Evolutionary conservation across 2,888 invertebrate genomes (phyloP).

Genomic region (Harmothoe impar): DNA sequence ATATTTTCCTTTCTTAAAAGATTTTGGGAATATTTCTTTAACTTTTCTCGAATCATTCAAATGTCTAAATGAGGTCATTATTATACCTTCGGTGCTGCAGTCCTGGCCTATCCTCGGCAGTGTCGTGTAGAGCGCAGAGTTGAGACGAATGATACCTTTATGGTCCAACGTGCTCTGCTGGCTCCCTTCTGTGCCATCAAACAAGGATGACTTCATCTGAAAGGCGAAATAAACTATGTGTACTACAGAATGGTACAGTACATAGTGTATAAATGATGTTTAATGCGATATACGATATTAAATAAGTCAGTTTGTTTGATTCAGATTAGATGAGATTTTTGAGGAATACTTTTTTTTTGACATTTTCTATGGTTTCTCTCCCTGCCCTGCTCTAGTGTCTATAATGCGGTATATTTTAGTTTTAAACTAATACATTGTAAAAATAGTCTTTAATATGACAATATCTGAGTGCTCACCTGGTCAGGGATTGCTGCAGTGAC

Average conservation of each 20-base stretch:
- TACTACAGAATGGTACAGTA: background rate
- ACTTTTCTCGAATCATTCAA: too few relatives aligned
- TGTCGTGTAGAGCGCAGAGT: slow-evolving; percentile 25
- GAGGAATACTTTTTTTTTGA: too few relatives aligned
- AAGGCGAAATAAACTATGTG: background rate
- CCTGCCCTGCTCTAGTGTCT: too few relatives aligned
- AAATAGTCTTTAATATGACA: too few relatives aligned
- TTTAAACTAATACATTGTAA: too few relatives aligned
- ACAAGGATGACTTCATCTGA: slow-evolving; percentile 73
- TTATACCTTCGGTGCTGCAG: background rate
- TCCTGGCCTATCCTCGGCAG: background rate
- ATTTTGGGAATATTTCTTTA: too few relatives aligned
- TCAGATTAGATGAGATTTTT: too few relatives aligned
- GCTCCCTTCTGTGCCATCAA: slow-evolving; percentile 71
- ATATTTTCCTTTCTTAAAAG: too few relatives aligned
- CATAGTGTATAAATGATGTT: too few relatives aligned
- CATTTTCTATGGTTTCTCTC: too few relatives aligned
- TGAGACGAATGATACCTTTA: slow-evolving; percentile 70
- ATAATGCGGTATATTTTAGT: too few relatives aligned
- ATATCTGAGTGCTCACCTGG: slow-evolving; percentile 11
- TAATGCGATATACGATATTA: too few relatives aligned
- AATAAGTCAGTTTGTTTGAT: background rate
- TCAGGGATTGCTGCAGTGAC: slow-evolving; percentile 37
- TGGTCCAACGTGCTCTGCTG: slow-evolving; percentile 72
- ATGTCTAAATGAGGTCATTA: background rate